These are phyloP conservation scores for Drosophila triauraria DNA, from an alignment of 1,140 invertebrate genomes.

Conservation along the genomic window DNA sequence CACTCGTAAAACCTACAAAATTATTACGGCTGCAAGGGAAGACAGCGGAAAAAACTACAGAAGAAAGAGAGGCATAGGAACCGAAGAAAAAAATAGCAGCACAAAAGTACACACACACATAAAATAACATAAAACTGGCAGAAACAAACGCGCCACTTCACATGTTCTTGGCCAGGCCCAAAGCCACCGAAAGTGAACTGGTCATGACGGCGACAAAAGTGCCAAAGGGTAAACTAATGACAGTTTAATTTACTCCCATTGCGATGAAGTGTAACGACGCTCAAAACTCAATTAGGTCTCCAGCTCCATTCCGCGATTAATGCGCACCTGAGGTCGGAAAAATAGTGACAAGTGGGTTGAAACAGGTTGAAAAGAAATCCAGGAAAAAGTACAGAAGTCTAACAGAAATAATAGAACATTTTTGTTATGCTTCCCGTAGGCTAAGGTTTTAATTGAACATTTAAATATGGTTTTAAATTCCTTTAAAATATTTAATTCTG, in stretches of 20 bases:
- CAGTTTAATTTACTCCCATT: slow-evolving; percentile 83
- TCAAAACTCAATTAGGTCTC: slow-evolving; percentile 78
- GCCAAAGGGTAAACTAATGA: slow-evolving; percentile 83
- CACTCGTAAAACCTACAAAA: slow-evolving; percentile 83
- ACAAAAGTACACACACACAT: slow-evolving; percentile 24
- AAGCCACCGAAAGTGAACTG: slow-evolving; percentile 24
- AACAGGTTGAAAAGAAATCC: too few species aligned
- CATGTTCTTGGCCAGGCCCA: slow-evolving; percentile 59
- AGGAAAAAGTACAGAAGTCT: too few species aligned
- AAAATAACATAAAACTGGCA: slow-evolving; percentile 35
- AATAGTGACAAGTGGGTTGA: not conserved
- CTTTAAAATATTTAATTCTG: not conserved
- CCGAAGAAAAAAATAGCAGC: slow-evolving; percentile 11
- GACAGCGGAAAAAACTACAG: slow-evolving; percentile 31
- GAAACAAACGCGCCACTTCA: slow-evolving; percentile 77
- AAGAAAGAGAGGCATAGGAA: slow-evolving; percentile 10
- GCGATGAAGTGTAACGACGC: slow-evolving; percentile 81
- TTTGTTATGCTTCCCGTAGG: not conserved
- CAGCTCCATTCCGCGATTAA: slow-evolving; percentile 34
- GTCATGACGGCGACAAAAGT: slow-evolving; percentile 66
- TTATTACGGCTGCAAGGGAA: slow-evolving; percentile 71
- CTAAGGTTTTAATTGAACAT: not conserved
- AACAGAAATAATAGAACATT: not conserved
- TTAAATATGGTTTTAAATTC: not conserved
- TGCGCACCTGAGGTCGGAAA: not conserved